Percentiles rank a stretch among this genome's conserved stretches.
phyloP scores from a whole-genome alignment of 1,140 invertebrate genomes.

The Wiebesia pumilae region DNA sequence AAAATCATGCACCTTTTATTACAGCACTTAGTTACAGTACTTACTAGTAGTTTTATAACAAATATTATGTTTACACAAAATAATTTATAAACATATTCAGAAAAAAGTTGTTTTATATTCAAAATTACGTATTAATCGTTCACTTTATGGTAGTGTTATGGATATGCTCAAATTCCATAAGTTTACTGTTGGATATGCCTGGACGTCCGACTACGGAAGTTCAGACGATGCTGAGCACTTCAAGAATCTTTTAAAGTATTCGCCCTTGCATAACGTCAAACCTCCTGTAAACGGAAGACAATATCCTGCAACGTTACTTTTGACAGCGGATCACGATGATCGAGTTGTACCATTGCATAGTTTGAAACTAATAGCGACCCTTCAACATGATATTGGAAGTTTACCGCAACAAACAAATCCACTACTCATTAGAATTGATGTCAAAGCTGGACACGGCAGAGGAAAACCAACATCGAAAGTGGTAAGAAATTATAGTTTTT shows the following conservation, averaged over 20 bases:
- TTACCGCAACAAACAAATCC: constrained; percentile 87
- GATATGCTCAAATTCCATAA: constrained; percentile 99
- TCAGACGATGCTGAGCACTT: constrained; percentile 93
- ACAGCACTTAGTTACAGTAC: too few relatives aligned
- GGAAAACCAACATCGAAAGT: constrained; percentile 97
- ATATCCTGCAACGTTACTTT: constrained; percentile 92
- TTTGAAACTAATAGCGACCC: constrained; percentile 93
- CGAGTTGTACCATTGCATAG: constrained; percentile 97
- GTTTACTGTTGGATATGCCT: constrained; percentile 98
- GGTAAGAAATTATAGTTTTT: constrained; percentile 76
- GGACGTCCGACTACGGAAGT: constrained; percentile 97
- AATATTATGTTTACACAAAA: background rate
- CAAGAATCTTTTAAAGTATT: constrained; percentile 92
- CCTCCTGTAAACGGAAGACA: constrained; percentile 79
- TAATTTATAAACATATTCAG: background rate
- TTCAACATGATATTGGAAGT: constrained; percentile 86
- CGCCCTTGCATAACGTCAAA: constrained; percentile 94
- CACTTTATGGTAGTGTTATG: constrained; percentile 83
- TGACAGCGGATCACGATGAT: constrained; percentile 99
- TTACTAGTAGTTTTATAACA: too few relatives aligned
- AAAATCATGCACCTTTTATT: too few relatives aligned
- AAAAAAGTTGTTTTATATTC: background rate
- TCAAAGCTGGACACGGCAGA: constrained; percentile 95
- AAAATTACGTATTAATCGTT: background rate
- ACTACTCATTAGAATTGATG: constrained; percentile 91